Conservation (phyloP, 2,888 invertebrate species). For the Serrognathus titanus region DNA sequence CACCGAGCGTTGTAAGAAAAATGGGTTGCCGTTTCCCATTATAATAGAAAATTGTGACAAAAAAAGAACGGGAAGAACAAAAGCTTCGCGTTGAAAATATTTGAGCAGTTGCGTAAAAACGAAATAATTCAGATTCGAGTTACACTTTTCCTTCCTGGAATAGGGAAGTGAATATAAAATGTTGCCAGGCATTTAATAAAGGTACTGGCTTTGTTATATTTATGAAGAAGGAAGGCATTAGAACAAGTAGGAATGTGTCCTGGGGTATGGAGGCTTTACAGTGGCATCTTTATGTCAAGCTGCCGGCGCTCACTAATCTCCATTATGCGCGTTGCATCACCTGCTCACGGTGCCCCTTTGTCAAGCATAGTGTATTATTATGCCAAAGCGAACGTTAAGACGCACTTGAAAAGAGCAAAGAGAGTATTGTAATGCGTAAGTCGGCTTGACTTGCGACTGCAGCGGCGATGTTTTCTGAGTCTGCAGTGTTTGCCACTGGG, state of each 20-base stretch:
- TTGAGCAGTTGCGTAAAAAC: too few relatives aligned
- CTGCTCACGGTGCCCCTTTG: conserved; percentile 28
- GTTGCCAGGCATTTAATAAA: too few relatives aligned
- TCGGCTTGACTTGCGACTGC: background rate
- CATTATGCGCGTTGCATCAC: conserved; percentile 31
- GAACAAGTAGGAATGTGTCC: conserved; percentile 8
- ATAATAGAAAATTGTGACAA: background rate
- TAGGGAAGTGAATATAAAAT: too few relatives aligned
- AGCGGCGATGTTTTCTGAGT: background rate
- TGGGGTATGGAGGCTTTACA: conserved; percentile 13
- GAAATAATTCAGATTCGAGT: too few relatives aligned
- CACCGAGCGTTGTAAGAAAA: background rate
- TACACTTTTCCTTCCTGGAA: too few relatives aligned
- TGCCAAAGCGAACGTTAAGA: conserved; percentile 18
- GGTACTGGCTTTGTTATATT: background rate
- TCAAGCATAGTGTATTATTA: conserved; percentile 24
- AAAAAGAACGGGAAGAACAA: background rate
- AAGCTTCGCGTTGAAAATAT: too few relatives aligned
- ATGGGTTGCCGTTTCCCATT: conserved; percentile 1
- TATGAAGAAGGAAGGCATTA: conserved; percentile 6
- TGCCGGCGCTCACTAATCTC: conserved; percentile 24
- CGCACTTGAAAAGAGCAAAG: conserved; percentile 16
- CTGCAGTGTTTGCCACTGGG: background rate
- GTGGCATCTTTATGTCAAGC: conserved; percentile 22
- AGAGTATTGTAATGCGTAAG: conserved; percentile 8